phyloP scores from a whole-genome alignment of 2,113 vertebrate genomes.

The Gallinago paraguaiae region DNA sequence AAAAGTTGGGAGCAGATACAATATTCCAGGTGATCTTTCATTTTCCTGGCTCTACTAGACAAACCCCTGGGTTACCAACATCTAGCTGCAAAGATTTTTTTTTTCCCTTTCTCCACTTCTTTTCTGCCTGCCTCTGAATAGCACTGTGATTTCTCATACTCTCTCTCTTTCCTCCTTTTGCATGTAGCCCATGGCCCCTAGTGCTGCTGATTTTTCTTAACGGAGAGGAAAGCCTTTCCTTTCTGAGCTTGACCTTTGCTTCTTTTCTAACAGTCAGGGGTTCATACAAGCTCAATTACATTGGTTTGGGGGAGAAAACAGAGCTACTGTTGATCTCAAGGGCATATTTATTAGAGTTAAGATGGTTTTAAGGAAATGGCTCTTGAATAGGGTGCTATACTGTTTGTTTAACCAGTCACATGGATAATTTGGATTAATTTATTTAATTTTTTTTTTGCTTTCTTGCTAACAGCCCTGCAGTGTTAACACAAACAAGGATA shows the following conservation, averaged over 20 bases:
- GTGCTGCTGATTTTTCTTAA: neutral
- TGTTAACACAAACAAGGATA: neutral
- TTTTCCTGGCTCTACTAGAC: neutral
- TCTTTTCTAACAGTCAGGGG: neutral
- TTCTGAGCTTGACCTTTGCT: neutral
- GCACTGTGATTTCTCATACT: neutral
- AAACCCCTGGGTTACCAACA: neutral
- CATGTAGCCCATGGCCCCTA: neutral
- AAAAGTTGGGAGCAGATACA: neutral
- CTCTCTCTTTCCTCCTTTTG: neutral
- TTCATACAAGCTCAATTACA: neutral
- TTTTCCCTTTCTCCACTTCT: neutral
- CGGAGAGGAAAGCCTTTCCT: neutral
- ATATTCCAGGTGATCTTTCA: neutral
- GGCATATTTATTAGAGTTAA: neutral
- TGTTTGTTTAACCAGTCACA: neutral
- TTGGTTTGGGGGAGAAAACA: neutral
- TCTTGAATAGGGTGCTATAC: neutral
- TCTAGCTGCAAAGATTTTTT: neutral
- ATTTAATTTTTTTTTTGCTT: neutral
- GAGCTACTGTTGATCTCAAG: neutral
- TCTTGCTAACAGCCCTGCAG: neutral
- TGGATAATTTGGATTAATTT: neutral
- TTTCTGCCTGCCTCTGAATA: neutral
- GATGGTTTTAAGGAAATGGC: neutral